Evolutionary conservation across 2,113 vertebrate species (phyloP).

Genomic region (Callaeas wilsoni): DNA sequence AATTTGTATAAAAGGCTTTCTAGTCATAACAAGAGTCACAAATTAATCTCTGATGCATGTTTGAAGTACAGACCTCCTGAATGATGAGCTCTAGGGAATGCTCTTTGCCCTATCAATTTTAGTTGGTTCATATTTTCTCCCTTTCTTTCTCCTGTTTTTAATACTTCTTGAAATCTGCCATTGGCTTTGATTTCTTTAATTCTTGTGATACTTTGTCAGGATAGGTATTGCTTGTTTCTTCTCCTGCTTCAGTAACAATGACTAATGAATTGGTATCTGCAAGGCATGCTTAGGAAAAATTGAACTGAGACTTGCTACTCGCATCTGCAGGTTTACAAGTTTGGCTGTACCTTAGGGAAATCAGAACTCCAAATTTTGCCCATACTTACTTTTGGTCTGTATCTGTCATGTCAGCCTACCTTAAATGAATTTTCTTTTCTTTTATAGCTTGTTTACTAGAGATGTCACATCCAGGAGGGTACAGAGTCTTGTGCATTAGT

Average conservation of each 20-base stretch:
- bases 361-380: not conserved
- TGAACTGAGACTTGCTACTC: not conserved
- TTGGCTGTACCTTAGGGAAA: constrained; percentile 5
- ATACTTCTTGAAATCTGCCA: not conserved
- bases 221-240: not conserved
- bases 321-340: not conserved
- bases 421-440: not conserved
- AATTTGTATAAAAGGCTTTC: not conserved
- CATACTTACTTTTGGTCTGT: not conserved
- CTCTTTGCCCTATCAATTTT: not conserved
- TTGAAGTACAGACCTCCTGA: not conserved
- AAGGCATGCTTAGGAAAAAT: not conserved
- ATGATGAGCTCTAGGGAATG: not conserved
- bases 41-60: not conserved
- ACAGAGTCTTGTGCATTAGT: not conserved
- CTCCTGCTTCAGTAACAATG: not conserved
- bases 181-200: not conserved
- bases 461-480: not conserved
- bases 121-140: not conserved
- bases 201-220: not conserved
- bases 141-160: not conserved
- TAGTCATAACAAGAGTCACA: not conserved
- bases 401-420: not conserved
- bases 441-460: not conserved
- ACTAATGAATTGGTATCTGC: constrained; percentile 6